Conservation (phyloP, 2,113 vertebrate genomes). For the Percina caprodes region DNA sequence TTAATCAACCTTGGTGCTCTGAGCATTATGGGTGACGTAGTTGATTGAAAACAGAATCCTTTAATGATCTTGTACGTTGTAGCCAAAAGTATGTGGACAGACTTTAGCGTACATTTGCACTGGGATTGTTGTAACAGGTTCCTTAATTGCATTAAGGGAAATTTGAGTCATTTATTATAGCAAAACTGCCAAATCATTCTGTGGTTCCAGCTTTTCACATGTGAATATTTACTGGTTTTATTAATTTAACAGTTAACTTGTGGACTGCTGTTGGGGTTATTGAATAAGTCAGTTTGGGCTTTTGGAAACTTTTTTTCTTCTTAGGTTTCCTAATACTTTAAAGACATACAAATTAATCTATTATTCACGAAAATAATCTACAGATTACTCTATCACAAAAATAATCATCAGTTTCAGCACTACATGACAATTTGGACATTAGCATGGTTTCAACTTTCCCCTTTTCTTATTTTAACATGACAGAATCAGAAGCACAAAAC, state of each 20-base stretch:
- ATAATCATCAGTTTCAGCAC: background rate
- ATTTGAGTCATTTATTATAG: background rate
- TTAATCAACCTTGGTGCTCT: constrained; percentile 12
- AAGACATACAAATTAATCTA: background rate
- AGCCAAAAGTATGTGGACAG: background rate
- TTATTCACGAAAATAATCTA: no score
- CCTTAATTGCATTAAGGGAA: background rate
- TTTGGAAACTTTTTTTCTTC: background rate
- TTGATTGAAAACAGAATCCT: background rate
- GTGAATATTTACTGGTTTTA: background rate
- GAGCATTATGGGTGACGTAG: constrained; percentile 65
- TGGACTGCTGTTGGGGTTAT: background rate
- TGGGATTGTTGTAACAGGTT: background rate
- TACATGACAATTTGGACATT: background rate
- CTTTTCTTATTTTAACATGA: background rate
- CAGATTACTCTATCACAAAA: no score
- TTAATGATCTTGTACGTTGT: background rate
- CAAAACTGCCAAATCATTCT: background rate
- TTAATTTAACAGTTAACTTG: background rate
- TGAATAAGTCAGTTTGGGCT: background rate
- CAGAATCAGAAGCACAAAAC: background rate
- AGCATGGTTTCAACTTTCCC: no score
- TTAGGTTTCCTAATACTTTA: background rate
- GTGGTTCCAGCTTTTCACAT: no score
- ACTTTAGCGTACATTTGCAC: background rate